Evolutionary conservation across 2,113 vertebrate genomes (phyloP), one percentile per base, ranked within the genome.

Genomic region (Phrynosoma platyrhinos): DNA sequence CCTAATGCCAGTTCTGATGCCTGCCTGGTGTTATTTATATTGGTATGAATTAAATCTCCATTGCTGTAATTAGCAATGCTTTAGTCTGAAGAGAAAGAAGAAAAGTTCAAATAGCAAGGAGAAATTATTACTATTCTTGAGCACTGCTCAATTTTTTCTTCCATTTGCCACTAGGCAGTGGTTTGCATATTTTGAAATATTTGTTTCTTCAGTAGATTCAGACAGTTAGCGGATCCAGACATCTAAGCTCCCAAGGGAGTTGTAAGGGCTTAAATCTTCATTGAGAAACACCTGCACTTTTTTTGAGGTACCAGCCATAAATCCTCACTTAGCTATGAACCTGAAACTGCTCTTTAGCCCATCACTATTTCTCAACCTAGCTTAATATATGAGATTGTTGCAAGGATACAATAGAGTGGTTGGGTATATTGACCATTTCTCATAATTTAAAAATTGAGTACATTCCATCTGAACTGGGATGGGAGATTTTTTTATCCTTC

Each of bases 31-130:
- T 83, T 88, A 47, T 89, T 93, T 68, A 79, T 42, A 83, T 58
- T 87, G 69, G 72, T 91, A 79, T 77, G 71, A 90, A 92, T 91
- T 91, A 90, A 92, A 74, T 58, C 89, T 80, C 32, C 90, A 69
- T 87, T 32, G 3, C 78, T 86, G 64, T 82, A 89, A 90, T 78
- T 79, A 87, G 81, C 80, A 68, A 88, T 66, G 58, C 13, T 93
- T 88, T 86, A 87, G 25, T 81, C 58, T 55, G 30, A 5, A 8
- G 42, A 58, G 5, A 47, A 76, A 42, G 58, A 83, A 64, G 86
- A 52, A 52, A 83, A 55, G 52, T 55, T 78, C 36, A 82, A 74
- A 91, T 92, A 90, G 90, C 91, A 92, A 72, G 52, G 27, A 84
- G 36, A 92, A 93, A 90, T 90, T 52, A 88, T 7, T 86, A 71